Evolutionary conservation across 2,888 invertebrate genomes (phyloP).

Genomic region (Volucella bombylans): DNA sequence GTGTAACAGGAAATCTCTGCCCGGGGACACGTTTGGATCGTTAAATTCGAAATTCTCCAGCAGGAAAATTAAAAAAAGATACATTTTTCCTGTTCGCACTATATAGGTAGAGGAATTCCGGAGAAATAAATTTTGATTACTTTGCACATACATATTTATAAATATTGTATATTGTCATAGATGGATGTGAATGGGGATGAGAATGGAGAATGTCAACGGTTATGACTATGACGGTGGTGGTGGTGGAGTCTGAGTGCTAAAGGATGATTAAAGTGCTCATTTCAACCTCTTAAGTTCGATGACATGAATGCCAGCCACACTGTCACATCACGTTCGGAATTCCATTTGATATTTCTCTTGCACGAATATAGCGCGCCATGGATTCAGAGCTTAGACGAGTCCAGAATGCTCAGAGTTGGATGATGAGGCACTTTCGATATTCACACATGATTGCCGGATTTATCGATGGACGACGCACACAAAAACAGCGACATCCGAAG

Average conservation of each 20-base stretch:
- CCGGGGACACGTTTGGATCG: slow-evolving; percentile 65
- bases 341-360: slow-evolving; percentile 11
- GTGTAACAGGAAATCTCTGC: slow-evolving; percentile 44
- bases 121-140: slow-evolving; percentile 64
- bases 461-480: slow-evolving; percentile 43
- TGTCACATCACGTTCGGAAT: slow-evolving; percentile 49
- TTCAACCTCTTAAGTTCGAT: slow-evolving; percentile 54
- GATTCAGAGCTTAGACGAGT: slow-evolving; percentile 1
- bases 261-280: slow-evolving; percentile 52
- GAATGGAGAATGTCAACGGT: slow-evolving; percentile 3
- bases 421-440: not conserved
- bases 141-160: slow-evolving; percentile 12
- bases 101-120: slow-evolving; percentile 27
- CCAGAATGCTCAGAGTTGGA: not conserved
- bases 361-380: slow-evolving; percentile 6
- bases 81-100: slow-evolving; percentile 14
- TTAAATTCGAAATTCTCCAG: slow-evolving; percentile 66
- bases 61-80: slow-evolving; percentile 68
- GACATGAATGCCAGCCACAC: slow-evolving; percentile 56
- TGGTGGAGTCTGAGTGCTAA: slow-evolving; percentile 1
- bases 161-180: not conserved
- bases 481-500: not conserved
- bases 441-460: slow-evolving; percentile 42
- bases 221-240: not conserved
- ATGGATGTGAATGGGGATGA: not conserved